Percentiles rank a stretch among this genome's conserved stretches.
phyloP scores from a whole-genome alignment of 2,888 invertebrate species.

The Litoditis marina region DNA sequence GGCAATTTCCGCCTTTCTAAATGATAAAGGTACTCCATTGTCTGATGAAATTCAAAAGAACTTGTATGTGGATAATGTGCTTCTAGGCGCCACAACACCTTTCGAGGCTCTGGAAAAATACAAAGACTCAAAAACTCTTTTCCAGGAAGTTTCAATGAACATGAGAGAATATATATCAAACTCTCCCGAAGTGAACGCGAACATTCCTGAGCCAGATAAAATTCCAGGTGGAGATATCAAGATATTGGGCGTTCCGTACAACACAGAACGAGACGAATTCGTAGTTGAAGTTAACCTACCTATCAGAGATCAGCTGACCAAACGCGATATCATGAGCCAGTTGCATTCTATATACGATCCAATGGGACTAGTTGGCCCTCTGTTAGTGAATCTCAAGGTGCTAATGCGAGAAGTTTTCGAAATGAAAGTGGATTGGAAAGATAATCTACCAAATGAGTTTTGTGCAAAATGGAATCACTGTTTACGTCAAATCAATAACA shows the following conservation, averaged over 20 bases:
- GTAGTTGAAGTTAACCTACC: not conserved
- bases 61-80: slow-evolving; percentile 1
- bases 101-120: not conserved
- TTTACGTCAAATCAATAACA: not conserved
- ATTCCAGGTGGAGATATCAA: not conserved
- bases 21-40: not conserved
- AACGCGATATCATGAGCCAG: not conserved
- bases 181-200: not conserved
- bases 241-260: not conserved
- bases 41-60: not conserved
- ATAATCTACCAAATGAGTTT: not conserved
- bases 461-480: not conserved
- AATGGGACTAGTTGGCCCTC: not conserved
- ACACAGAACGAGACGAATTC: not conserved
- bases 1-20: not conserved
- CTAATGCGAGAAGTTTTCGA: not conserved
- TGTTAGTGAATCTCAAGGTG: not conserved
- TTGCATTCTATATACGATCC: not conserved
- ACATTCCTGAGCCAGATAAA: not conserved
- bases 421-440: not conserved
- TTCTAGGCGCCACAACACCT: not conserved
- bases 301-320: not conserved
- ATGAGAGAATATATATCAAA: slow-evolving; percentile 2
- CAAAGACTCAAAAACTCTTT: not conserved
- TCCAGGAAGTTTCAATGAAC: not conserved